These are phyloP conservation scores for Globodera rostochiensis DNA, from an alignment of 1,140 invertebrate genomes.

Conservation along the genomic window DNA sequence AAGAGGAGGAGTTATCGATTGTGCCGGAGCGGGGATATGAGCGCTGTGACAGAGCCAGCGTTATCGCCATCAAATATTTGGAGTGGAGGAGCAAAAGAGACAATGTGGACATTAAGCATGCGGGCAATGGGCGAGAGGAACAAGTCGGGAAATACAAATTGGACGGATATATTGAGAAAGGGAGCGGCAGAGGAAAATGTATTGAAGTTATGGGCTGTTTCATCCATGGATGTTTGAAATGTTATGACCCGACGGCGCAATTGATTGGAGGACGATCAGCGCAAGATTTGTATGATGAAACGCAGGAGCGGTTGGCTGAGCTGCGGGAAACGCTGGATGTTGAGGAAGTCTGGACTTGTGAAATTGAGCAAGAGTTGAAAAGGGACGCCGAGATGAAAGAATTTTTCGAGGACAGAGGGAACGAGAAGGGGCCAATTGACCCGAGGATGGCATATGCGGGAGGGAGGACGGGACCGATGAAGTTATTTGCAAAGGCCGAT, in stretches of 20 bases:
- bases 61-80: background rate
- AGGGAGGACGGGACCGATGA: too few relatives aligned
- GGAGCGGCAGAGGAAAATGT: too few relatives aligned
- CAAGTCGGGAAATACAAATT: background rate
- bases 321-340: too few relatives aligned
- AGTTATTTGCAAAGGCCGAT: too few relatives aligned
- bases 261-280: background rate
- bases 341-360: background rate
- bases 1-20: background rate
- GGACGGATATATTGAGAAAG: background rate
- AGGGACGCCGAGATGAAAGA: too few relatives aligned
- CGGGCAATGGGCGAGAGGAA: background rate
- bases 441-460: too few relatives aligned
- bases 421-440: too few relatives aligned
- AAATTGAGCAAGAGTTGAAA: background rate
- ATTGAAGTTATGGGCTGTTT: background rate
- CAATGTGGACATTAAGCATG: background rate
- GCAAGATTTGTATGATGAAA: background rate
- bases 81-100: background rate
- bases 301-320: background rate
- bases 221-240: background rate
- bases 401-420: too few relatives aligned
- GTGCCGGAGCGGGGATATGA: conserved; percentile 12
- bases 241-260: background rate
- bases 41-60: background rate